A percentile compares a stretch with the other conserved stretches of the same genome.
phyloP scores from a whole-genome alignment of 2,888 invertebrate genomes.

The Rhaphigaster nebulosa region DNA sequence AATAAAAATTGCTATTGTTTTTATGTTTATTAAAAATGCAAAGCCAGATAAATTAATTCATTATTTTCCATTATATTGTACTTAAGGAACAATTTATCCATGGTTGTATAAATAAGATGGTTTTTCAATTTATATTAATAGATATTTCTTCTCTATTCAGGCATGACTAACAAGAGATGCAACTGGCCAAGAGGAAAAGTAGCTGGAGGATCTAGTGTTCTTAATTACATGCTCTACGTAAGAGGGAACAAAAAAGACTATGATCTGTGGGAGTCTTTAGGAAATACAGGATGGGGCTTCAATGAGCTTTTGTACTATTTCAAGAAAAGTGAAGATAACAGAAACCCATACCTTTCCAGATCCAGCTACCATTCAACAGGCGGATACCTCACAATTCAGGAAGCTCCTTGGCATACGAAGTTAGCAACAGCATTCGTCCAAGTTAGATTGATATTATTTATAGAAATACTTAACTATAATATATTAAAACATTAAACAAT shows the following conservation, averaged over 20 bases:
- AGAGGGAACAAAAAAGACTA: slow-evolving; percentile 92
- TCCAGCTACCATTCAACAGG: slow-evolving; percentile 86
- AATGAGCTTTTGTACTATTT: slow-evolving; percentile 86
- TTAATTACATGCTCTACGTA: slow-evolving; percentile 93
- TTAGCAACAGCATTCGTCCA: slow-evolving; percentile 85
- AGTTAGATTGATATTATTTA: slow-evolving; percentile 58
- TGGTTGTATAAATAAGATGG: not conserved
- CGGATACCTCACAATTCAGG: slow-evolving; percentile 86
- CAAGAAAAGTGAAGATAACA: slow-evolving; percentile 92
- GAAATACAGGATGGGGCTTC: slow-evolving; percentile 91
- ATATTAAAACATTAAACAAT: not conserved
- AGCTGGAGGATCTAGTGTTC: slow-evolving; percentile 88
- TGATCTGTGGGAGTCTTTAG: slow-evolving; percentile 88
- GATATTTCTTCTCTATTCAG: slow-evolving; percentile 71
- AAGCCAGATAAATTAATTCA: too few relatives aligned
- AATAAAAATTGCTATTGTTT: not conserved
- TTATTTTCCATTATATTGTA: too few relatives aligned
- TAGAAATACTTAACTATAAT: not conserved
- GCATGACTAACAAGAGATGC: slow-evolving; percentile 86
- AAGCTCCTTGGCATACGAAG: slow-evolving; percentile 90
- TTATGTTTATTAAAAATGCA: too few relatives aligned
- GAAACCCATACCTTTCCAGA: slow-evolving; percentile 84
- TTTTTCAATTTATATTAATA: not conserved
- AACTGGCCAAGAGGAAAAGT: slow-evolving; percentile 95
- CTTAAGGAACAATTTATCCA: not conserved